A percentile compares a stretch with the other conserved stretches of the same genome.
Conservation (phyloP, 2,113 vertebrate genomes). For the Beaufortia kweichowensis region DNA sequence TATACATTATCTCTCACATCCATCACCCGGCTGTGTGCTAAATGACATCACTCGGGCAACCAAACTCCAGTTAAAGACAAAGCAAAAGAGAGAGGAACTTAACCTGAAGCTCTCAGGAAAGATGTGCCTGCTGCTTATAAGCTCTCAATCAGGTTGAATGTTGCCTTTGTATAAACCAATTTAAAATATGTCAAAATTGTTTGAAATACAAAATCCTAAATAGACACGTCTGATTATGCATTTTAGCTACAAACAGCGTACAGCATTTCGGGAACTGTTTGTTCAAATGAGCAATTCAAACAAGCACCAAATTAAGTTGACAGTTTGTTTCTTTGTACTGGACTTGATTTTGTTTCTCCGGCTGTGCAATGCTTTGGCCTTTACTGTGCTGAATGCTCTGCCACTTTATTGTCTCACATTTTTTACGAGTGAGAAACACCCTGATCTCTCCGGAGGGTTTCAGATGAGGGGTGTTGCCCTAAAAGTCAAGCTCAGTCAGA, state of each 20-base stretch:
- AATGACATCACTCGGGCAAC: constrained; percentile 79
- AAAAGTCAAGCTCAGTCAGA: constrained; percentile 35
- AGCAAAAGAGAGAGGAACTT: constrained; percentile 65
- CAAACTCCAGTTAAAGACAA: constrained; percentile 60
- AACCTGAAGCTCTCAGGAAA: constrained; percentile 65
- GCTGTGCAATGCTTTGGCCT: constrained; percentile 40
- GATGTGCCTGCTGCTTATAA: constrained; percentile 19
- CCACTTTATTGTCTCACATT: constrained; percentile 53
- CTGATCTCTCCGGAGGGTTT: constrained; percentile 45
- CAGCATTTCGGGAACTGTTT: constrained; percentile 41
- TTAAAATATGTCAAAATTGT: constrained; percentile 37
- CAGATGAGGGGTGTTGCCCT: constrained; percentile 51
- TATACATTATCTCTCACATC: constrained; percentile 84
- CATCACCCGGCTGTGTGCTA: constrained; percentile 79
- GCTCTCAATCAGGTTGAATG: neutral
- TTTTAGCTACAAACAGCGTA: constrained; percentile 26
- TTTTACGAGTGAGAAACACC: constrained; percentile 52
- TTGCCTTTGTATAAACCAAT: constrained; percentile 34
- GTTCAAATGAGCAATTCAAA: constrained; percentile 38
- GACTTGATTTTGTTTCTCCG: constrained; percentile 47
- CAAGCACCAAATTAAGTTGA: constrained; percentile 49
- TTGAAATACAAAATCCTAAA: neutral
- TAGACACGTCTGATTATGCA: constrained; percentile 28
- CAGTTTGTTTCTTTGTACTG: constrained; percentile 49
- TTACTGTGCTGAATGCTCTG: constrained; percentile 46